Evolutionary conservation across 2,888 invertebrate species (phyloP), one percentile per base, ranked within the genome.

Genomic region (Ischnus inquisitorius): DNA sequence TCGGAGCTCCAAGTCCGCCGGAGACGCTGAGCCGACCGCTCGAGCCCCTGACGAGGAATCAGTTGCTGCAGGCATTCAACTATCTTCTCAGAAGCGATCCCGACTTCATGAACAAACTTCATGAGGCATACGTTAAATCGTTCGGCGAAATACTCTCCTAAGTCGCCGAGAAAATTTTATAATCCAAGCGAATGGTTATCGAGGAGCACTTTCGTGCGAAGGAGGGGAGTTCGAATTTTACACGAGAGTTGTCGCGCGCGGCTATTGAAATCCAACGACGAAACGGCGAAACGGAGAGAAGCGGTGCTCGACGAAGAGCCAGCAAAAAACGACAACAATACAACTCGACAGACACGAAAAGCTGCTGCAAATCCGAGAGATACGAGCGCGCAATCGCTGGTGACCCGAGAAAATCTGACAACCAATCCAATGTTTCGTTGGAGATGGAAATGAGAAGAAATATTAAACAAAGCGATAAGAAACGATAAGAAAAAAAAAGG

Each of bases 41-140:
- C 1, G 97, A 97, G 92, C 97, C 98, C 16, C 95, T 98, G 71
- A 98, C 97, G 62, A 96, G 96, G 93, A 97, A 97, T 92, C 98
- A 98, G 93, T 95, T 98, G 83, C 96, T 97, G 46, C 98, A 98
- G 94, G 98, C 98, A 39, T 96, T 98, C 91, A 96, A 97, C 89
- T 97, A 98, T 94, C 95, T 98, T 80, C 94, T 98, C 80, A 97
- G 97, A 94, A 97, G 97, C 94, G 98, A 98, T 93, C 95, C 97
- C 43, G 97, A 97, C 88, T 98, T 98, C 94, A 96, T 98, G 46
- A 96, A 96, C 91, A 98, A 97, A 93, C 94, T 98, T 85, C 98
- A 98, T 92, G 98, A 98, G 94, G 98, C 98, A 76, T 98, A 98
- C 93, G 96, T 98, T 19, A 97, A 97, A 94, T 97, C 97, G 43